Conservation (phyloP, 2,113 vertebrate species). For the Odontesthes bonariensis region DNA sequence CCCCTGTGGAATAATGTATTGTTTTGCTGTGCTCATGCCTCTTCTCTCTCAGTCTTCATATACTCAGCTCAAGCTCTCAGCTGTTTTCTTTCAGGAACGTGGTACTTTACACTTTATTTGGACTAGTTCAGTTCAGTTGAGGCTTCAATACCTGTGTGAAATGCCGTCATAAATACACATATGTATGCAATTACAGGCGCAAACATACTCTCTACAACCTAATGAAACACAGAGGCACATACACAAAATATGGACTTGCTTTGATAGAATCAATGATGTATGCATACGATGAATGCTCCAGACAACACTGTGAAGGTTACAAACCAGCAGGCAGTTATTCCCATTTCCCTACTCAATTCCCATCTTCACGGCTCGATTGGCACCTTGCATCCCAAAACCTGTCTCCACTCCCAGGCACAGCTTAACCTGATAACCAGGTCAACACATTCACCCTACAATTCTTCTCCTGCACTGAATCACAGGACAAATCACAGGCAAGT, state of each 20-base stretch:
- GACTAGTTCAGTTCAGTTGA: conserved; percentile 79
- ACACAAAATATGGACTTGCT: conserved; percentile 21
- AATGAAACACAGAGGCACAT: conserved; percentile 44
- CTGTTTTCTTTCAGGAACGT: conserved; percentile 58
- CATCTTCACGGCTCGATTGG: conserved; percentile 81
- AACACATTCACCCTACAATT: conserved; percentile 48
- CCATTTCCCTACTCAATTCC: conserved; percentile 83
- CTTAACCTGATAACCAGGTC: conserved; percentile 70
- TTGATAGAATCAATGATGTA: conserved; percentile 69
- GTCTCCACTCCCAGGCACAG: conserved; percentile 41
- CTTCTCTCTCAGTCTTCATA: conserved; percentile 47
- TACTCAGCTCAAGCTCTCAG: conserved; percentile 49
- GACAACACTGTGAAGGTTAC: conserved; percentile 67
- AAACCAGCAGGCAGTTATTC: conserved; percentile 71
- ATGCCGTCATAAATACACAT: conserved; percentile 55
- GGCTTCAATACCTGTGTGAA: conserved; percentile 56
- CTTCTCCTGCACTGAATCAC: conserved; percentile 11
- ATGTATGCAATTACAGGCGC: conserved; percentile 45
- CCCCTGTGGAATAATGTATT: conserved; percentile 28
- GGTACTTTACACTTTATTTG: conserved; percentile 65
- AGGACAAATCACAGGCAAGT: conserved; percentile 20
- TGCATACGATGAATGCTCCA: conserved; percentile 60
- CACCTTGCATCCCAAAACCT: conserved; percentile 72
- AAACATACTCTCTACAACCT: conserved; percentile 35
- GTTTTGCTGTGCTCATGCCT: conserved; percentile 10